A percentile compares a stretch with the other conserved stretches of the same genome.
These are phyloP conservation scores for Marronus borbonicus DNA, from an alignment of 2,888 invertebrate genomes.

Conservation along the genomic window DNA sequence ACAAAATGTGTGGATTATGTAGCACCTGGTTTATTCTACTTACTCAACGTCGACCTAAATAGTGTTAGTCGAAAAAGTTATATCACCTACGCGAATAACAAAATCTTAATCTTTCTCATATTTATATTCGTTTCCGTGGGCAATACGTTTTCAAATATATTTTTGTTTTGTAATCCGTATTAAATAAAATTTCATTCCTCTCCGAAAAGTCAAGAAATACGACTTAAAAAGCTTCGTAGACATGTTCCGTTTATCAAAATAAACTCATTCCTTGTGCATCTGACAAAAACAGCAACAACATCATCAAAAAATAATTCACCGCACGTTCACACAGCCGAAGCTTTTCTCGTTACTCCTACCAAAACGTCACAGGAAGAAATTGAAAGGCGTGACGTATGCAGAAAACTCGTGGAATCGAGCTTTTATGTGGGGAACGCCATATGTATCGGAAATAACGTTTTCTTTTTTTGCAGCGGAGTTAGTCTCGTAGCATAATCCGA, in stretches of 20 bases:
- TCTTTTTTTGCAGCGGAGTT: constrained; percentile 19
- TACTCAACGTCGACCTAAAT: too few species aligned
- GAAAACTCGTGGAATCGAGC: constrained; percentile 17
- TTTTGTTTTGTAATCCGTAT: constrained; percentile 1
- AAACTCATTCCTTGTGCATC: constrained; percentile 41
- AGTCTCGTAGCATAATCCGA: constrained; percentile 26
- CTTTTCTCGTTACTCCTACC: constrained; percentile 20
- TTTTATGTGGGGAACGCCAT: constrained; percentile 14
- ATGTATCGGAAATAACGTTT: constrained; percentile 8
- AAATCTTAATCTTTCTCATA: too few species aligned
- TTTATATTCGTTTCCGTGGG: too few species aligned
- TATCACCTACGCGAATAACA: too few species aligned
- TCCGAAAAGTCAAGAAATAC: constrained; percentile 10
- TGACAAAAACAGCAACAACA: constrained; percentile 45
- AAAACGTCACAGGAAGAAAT: constrained; percentile 29
- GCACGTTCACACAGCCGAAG: constrained; percentile 25
- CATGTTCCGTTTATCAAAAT: constrained; percentile 46
- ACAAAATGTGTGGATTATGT: too few species aligned
- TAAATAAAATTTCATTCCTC: constrained; percentile 34
- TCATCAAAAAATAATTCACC: constrained; percentile 39
- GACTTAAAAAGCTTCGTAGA: constrained; percentile 15
- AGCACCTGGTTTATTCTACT: too few species aligned
- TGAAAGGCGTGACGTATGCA: constrained; percentile 38
- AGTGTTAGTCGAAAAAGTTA: too few species aligned
- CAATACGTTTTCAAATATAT: background rate